Evolutionary conservation across 2,888 invertebrate species (phyloP).

Genomic region (Bellardia pandia): DNA sequence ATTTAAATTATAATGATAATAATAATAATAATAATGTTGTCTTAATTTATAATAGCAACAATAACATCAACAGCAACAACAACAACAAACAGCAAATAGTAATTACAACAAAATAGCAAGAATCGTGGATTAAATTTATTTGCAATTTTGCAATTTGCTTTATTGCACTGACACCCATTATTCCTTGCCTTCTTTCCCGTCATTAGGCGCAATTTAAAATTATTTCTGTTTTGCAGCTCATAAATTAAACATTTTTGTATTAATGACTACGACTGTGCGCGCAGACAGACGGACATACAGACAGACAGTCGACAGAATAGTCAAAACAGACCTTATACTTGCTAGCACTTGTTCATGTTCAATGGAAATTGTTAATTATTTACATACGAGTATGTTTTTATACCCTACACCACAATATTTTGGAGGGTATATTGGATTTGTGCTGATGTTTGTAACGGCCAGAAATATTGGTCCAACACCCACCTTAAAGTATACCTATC

Average conservation of each 20-base stretch:
- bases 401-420: too few species aligned
- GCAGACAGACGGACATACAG: background rate
- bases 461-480: too few species aligned
- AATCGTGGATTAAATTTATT: slow-evolving; percentile 54
- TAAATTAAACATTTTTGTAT: slow-evolving; percentile 59
- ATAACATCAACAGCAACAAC: slow-evolving; percentile 11
- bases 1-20: background rate
- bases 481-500: too few species aligned
- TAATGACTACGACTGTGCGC: background rate
- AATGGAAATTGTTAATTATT: slow-evolving; percentile 23
- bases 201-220: slow-evolving; percentile 18
- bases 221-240: slow-evolving; percentile 24
- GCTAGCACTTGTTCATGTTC: slow-evolving; percentile 19
- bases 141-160: slow-evolving; percentile 66
- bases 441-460: too few species aligned
- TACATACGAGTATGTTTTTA: slow-evolving; percentile 32
- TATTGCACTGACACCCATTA: slow-evolving; percentile 42
- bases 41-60: slow-evolving; percentile 36
- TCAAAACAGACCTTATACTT: background rate
- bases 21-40: slow-evolving; percentile 15
- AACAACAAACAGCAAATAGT: slow-evolving; percentile 11
- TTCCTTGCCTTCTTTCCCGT: slow-evolving; percentile 6
- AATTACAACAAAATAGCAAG: slow-evolving; percentile 39
- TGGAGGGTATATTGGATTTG: too few species aligned
- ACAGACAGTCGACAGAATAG: too few species aligned